Evolutionary conservation across 1,140 invertebrate genomes (phyloP).

Genomic region (Archivesica marissinica): DNA sequence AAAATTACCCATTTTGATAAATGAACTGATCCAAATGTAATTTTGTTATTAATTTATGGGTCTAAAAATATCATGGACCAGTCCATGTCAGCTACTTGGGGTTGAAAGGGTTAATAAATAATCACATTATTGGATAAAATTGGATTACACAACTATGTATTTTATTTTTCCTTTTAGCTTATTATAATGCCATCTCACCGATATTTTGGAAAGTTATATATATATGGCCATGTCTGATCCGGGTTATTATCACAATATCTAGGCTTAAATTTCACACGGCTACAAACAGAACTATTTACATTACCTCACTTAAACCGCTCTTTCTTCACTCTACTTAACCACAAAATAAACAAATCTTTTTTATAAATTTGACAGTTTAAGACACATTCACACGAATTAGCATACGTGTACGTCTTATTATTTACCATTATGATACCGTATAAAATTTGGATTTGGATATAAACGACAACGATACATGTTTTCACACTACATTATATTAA

Average conservation of each 20-base stretch:
- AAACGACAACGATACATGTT: background rate
- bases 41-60: too few species aligned
- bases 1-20: too few species aligned
- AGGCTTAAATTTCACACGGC: background rate
- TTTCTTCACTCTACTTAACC: background rate
- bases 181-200: too few species aligned
- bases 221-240: background rate
- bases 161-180: too few species aligned
- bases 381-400: too few species aligned
- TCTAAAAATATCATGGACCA: background rate
- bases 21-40: too few species aligned
- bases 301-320: background rate
- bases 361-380: conserved; percentile 3
- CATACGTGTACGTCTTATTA: too few species aligned
- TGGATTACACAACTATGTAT: too few species aligned
- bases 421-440: background rate
- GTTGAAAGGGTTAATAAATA: too few species aligned
- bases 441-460: background rate
- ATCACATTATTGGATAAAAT: too few species aligned
- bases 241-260: background rate
- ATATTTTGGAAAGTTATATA: too few species aligned
- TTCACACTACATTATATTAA: background rate
- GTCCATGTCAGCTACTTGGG: too few species aligned
- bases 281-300: background rate
- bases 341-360: conserved; percentile 14